Percentiles rank a stretch among this genome's conserved stretches.
Conservation (phyloP, 2,113 vertebrate species). For the Chionodraco myersi region DNA sequence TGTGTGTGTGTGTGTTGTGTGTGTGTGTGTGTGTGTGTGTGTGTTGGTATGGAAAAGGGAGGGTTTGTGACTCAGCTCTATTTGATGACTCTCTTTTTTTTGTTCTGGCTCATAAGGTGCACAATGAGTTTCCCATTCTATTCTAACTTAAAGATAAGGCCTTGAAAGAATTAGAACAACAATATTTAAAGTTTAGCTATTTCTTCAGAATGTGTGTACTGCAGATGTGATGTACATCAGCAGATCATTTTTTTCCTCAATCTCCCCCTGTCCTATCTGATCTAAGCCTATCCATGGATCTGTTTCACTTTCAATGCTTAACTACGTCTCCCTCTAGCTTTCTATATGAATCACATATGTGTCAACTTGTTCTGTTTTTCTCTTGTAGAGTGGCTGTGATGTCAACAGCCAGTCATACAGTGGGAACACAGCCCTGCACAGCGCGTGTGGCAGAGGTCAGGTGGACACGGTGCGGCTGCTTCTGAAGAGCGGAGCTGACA, state of each 20-base stretch:
- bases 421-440: conserved; percentile 90
- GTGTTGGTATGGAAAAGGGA: conserved; percentile 19
- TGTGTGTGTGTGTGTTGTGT: conserved; percentile 4
- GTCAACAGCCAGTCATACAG: conserved; percentile 91
- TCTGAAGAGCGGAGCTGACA: conserved; percentile 89
- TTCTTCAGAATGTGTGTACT: conserved; percentile 5
- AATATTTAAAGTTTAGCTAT: background rate
- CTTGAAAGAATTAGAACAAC: background rate
- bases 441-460: conserved; percentile 89
- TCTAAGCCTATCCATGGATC: background rate
- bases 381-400: conserved; percentile 86
- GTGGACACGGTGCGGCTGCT: conserved; percentile 86
- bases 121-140: conserved; percentile 26
- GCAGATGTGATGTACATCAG: background rate
- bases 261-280: background rate
- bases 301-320: conserved; percentile 29
- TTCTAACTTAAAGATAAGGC: conserved; percentile 10
- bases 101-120: conserved; percentile 23
- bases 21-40: conserved; percentile 7
- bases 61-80: conserved; percentile 51
- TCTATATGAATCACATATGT: conserved; percentile 34
- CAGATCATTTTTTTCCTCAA: background rate
- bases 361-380: conserved; percentile 17
- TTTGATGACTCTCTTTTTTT: conserved; percentile 27
- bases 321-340: background rate